A percentile compares a stretch with the other conserved stretches of the same genome.
These are phyloP conservation scores for Abrostola tripartita DNA, from an alignment of 2,888 invertebrate genomes.

Conservation along the genomic window DNA sequence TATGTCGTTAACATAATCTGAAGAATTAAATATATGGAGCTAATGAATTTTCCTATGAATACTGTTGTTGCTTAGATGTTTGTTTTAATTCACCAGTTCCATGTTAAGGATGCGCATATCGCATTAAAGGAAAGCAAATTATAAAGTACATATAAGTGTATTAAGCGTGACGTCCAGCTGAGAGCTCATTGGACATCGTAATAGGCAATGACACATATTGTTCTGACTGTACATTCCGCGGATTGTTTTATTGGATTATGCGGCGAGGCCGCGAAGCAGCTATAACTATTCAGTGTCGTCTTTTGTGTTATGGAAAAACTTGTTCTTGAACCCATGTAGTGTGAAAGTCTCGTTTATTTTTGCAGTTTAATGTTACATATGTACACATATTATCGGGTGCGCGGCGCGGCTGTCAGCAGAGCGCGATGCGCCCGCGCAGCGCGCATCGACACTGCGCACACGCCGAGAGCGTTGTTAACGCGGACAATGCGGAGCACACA, in stretches of 20 bases:
- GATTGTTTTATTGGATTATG: slow-evolving; percentile 89
- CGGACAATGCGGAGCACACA: slow-evolving; percentile 73
- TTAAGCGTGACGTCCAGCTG: slow-evolving; percentile 21
- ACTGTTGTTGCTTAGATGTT: no score
- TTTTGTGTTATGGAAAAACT: slow-evolving; percentile 89
- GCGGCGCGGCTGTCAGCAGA: slow-evolving; percentile 79
- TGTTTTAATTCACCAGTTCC: no score
- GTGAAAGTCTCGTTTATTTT: slow-evolving; percentile 88
- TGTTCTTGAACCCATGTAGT: slow-evolving; percentile 89
- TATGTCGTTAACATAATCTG: neutral
- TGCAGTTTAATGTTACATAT: slow-evolving; percentile 89
- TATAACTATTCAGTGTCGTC: slow-evolving; percentile 89
- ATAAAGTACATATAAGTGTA: slow-evolving; percentile 11
- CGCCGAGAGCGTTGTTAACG: slow-evolving; percentile 73
- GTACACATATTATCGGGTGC: slow-evolving; percentile 87
- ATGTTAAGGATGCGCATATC: neutral
- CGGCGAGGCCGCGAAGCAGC: slow-evolving; percentile 86
- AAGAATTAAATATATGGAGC: neutral
- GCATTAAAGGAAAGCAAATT: slow-evolving; percentile 4
- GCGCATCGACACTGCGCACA: slow-evolving; percentile 59
- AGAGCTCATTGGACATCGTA: slow-evolving; percentile 45
- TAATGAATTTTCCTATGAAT: no score
- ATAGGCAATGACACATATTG: slow-evolving; percentile 58
- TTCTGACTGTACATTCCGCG: slow-evolving; percentile 84
- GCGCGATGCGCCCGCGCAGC: slow-evolving; percentile 54